These are phyloP conservation scores for Epizoanthus fatuus DNA, from an alignment of 92 coral and sea anemone species.

Conservation along the genomic window DNA sequence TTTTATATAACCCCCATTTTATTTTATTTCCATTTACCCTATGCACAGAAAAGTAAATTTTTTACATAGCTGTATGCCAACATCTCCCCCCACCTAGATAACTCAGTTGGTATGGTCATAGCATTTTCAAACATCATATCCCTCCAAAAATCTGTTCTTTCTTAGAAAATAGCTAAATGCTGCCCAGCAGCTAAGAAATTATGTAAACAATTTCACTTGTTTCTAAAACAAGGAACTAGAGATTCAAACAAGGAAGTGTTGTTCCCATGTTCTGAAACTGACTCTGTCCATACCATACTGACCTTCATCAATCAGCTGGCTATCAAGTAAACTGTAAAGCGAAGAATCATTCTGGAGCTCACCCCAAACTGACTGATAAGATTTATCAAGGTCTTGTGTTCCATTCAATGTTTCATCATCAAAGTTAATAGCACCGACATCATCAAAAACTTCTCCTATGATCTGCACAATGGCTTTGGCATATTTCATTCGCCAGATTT, in stretches of 20 bases:
- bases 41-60: no score
- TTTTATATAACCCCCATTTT: no score
- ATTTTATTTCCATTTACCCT: no score
- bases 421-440: conserved; percentile 33
- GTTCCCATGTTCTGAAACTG: conserved; percentile 34
- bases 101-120: no score
- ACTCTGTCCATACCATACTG: neutral
- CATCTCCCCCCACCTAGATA: no score
- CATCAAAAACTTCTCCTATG: conserved; percentile 48
- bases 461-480: conserved; percentile 48
- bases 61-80: no score
- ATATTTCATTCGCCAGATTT: conserved; percentile 61
- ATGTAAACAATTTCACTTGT: neutral
- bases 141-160: neutral
- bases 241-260: conserved; percentile 42
- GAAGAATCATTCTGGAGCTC: conserved; percentile 43
- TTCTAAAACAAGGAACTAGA: conserved; percentile 28
- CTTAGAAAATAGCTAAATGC: neutral
- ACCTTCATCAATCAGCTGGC: conserved; percentile 7
- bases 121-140: no score
- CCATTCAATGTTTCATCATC: conserved; percentile 7
- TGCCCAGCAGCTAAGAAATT: neutral
- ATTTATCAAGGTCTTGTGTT: conserved; percentile 5
- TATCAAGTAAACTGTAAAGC: conserved; percentile 35
- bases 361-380: conserved; percentile 29